These are phyloP conservation scores for Bostrychus sinensis DNA, from an alignment of 2,113 vertebrate species.

Conservation along the genomic window DNA sequence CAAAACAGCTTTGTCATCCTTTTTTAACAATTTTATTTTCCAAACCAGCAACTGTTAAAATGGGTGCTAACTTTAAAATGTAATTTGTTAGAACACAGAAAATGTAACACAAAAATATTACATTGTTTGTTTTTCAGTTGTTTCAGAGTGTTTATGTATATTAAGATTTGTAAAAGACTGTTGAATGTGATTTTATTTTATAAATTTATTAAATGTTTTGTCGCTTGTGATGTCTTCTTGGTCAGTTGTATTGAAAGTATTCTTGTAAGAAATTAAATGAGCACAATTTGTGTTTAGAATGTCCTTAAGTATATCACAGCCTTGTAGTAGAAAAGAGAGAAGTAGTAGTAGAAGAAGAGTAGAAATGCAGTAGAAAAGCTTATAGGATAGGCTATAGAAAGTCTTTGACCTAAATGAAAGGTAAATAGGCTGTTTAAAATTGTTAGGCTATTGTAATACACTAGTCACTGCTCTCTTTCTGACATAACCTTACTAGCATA, in stretches of 20 bases:
- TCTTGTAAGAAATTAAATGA: no score
- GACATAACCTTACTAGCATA: no score
- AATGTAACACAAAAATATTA: background rate
- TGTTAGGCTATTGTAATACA: no score
- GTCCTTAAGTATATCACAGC: no score
- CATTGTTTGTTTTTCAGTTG: background rate
- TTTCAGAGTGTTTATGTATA: background rate
- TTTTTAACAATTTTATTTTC: background rate
- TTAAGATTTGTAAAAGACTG: background rate
- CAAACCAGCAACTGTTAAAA: background rate
- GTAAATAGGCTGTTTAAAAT: no score
- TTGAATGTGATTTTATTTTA: slow-evolving; percentile 5
- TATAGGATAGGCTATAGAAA: no score
- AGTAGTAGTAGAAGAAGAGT: no score
- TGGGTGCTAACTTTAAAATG: background rate
- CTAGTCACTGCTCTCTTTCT: no score
- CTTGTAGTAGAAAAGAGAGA: no score
- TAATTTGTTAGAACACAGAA: background rate
- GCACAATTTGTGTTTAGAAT: no score
- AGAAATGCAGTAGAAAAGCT: no score
- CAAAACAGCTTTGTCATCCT: slow-evolving; percentile 37
- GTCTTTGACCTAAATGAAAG: no score
- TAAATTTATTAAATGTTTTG: background rate
- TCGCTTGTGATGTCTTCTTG: background rate
- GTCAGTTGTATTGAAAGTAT: background rate